Evolutionary conservation across 2,113 vertebrate genomes (phyloP).

Genomic region (Dromas ardeola): DNA sequence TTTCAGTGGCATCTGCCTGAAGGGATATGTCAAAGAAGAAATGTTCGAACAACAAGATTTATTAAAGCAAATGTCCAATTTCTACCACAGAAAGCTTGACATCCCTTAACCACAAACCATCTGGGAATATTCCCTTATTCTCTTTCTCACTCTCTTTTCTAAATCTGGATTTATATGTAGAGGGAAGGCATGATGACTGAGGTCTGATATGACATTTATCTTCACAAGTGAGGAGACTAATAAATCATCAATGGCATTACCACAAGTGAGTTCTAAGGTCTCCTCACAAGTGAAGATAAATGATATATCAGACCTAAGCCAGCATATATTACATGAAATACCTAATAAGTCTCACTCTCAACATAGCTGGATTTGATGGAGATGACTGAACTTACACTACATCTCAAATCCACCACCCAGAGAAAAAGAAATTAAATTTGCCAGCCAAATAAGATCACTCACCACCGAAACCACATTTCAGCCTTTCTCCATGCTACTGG

Average conservation of each 20-base stretch:
- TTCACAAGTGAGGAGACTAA: constrained; percentile 57
- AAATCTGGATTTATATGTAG: constrained; percentile 55
- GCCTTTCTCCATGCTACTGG: not conserved
- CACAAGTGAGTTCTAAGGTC: constrained; percentile 61
- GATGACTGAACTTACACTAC: not conserved
- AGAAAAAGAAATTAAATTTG: constrained; percentile 14
- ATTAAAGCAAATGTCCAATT: constrained; percentile 59
- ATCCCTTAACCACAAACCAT: constrained; percentile 43
- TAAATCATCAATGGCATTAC: constrained; percentile 60
- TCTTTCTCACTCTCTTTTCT: constrained; percentile 1
- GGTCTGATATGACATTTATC: constrained; percentile 61
- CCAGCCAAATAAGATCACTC: not conserved
- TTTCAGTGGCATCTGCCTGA: constrained; percentile 43
- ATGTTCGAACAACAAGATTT: constrained; percentile 60
- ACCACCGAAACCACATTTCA: not conserved
- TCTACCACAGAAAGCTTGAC: constrained; percentile 42
- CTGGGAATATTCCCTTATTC: constrained; percentile 13
- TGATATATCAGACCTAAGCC: not conserved
- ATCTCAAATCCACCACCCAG: not conserved
- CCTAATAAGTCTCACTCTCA: constrained; percentile 28
- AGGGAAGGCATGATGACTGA: constrained; percentile 37
- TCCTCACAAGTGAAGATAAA: constrained; percentile 63
- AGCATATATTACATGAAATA: constrained; percentile 58
- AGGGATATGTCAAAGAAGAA: constrained; percentile 55
- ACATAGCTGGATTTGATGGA: constrained; percentile 10